Evolutionary conservation across 2,113 vertebrate genomes (phyloP).

Genomic region (Polypterus bichir): DNA sequence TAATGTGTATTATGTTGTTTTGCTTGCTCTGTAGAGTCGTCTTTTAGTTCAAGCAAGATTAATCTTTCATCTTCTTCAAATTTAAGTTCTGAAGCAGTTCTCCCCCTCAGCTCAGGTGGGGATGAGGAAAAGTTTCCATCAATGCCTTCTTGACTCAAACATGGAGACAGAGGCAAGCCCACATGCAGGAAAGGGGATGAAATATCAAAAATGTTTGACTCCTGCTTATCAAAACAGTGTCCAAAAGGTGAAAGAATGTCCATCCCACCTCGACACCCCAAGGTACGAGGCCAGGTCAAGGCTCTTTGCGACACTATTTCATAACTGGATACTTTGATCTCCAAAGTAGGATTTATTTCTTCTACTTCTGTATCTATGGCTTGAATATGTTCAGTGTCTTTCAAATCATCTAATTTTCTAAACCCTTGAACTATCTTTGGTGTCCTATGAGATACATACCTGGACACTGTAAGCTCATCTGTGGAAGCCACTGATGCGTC

Average conservation of each 20-base stretch:
- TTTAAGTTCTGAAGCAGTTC: constrained; percentile 82
- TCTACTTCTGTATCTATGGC: too few species aligned
- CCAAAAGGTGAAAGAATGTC: too few species aligned
- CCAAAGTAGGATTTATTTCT: too few species aligned
- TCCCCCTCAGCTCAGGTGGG: constrained; percentile 45
- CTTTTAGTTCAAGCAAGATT: constrained; percentile 71
- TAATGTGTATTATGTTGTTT: too few species aligned
- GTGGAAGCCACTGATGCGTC: too few species aligned
- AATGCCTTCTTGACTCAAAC: constrained; percentile 74
- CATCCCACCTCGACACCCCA: constrained; percentile 10
- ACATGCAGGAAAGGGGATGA: constrained; percentile 52
- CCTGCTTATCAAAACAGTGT: too few species aligned
- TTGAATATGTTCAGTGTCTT: too few species aligned
- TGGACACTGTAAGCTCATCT: too few species aligned
- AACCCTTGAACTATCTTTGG: too few species aligned
- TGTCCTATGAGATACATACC: too few species aligned
- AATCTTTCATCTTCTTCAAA: constrained; percentile 89
- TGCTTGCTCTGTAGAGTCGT: constrained; percentile 8
- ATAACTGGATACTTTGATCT: too few species aligned
- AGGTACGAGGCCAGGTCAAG: constrained; percentile 55
- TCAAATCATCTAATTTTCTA: too few species aligned
- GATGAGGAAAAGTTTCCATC: constrained; percentile 56
- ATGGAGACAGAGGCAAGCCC: constrained; percentile 69
- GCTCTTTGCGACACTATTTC: constrained; percentile 11
- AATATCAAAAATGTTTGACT: constrained; percentile 1